Base-by-base conservation (phyloP, 2,113 vertebrate species). In the Ibidorhyncha struthersii region DNA sequence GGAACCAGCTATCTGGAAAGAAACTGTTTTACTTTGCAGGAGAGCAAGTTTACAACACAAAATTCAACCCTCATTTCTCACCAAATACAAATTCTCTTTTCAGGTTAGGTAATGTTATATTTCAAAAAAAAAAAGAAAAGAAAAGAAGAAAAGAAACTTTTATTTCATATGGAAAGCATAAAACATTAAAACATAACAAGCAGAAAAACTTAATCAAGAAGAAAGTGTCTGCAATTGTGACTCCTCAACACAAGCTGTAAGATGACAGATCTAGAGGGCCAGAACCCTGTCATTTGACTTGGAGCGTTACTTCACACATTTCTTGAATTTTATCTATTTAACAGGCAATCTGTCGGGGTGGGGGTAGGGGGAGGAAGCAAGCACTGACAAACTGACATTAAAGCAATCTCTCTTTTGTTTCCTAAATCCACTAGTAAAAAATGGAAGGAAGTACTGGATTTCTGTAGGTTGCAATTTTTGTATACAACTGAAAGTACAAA, bases 251-350 rank as follows among this genome's bases (percentile, higher is more conserved):
- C 29, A 91, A 86, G 22, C 52, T 84, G 22, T 76, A 89, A 94
- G 69, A 69, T 95, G 43, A 67, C 55, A 90, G 21, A 71, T 82
- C 41, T 66, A 71, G 73, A 89, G 13, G 86, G 43, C 34, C 47
- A 86, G 88, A 97, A 95, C 52, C n/a, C n/a, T 84, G 86, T 94
- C 55, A 81, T 74, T 82, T 93, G 72, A 43, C 65, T 93, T 79
- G 50, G 47, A 81, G 41, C 2, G 7, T 56, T 92, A 45, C 79
- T 95, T 90, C 77, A 82, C 82, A 97, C 59, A 40, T 92, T 92
- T 83, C 61, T 74, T 92, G 52, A 86, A 63, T 79, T 81, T 92
- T 81, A 50, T 74, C 38, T 74, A 49, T 47, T 82, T 83, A 73
- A 85, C 49, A 86, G 20, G 12, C 49, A 90, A 88, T 71, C 73